Base-by-base conservation (phyloP, 2,113 vertebrate genomes). In the Rhinogobius similis region DNA sequence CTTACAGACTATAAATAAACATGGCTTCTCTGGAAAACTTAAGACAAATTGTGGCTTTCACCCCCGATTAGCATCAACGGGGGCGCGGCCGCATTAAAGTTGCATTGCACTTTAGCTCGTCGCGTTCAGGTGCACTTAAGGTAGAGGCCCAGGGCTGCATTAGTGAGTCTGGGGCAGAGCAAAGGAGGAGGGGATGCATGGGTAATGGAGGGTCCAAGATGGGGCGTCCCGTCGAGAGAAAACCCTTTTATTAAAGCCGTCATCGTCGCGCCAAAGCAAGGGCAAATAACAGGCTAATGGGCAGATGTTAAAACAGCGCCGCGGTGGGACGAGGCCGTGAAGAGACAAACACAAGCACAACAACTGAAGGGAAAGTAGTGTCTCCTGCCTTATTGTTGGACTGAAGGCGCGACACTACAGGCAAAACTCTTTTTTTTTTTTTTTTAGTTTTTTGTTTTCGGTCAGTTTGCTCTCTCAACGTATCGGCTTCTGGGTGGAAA, bases 31-130 rank as follows among this genome's bases (percentile, higher is more conserved):
- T 43, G 62, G 36, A 63, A 61, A 63, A 63, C 21, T 24, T 21
- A 10, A 62, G 62, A 63, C 62, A 39, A 63, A 63, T 63, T 63
- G 62, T 63, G 38, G 36, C 62, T 63, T 63, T 63, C 62, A 41
- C 36, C n/a, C n/a, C 13, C n/a, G 62, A 63, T 63, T 63, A 63
- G n/a, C 62, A 43, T 63, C 62, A 63, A 41, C 23, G 62, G 36
- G 32, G 62, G 26, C 62, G 38, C n/a, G 62, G 6, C 62, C 62
- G 24, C 38, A 63, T 63, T 63, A 63, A 63, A 63, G 21, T 63
- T 63, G n/a, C 62, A 63, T 63, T 63, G 36, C 36, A 43, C 36
- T 63, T 41, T 41, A 23, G 39, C 62, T 18, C n/a, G 12, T 36
- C 39, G 38, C 36, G 36, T 63, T 38, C 32, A 63, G 62, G 62